Base-by-base conservation (phyloP, 2,113 vertebrate genomes). In the Ciconia boyciana region DNA sequence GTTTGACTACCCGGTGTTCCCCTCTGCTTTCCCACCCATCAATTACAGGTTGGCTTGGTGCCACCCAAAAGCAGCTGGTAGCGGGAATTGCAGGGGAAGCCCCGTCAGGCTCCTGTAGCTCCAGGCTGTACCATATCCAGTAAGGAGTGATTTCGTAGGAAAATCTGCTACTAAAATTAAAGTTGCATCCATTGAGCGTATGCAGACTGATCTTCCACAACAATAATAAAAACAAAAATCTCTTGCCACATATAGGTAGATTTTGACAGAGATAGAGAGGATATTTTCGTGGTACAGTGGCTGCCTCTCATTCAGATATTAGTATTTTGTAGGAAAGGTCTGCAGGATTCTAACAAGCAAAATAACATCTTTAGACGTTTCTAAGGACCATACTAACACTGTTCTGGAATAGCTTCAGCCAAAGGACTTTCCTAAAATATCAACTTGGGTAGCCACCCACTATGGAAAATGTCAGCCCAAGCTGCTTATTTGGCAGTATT, bases 1-100 rank as follows among this genome's bases (percentile, higher is more conserved):
- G 0, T 69, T 72, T 46, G 65, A 21, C 36, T 48, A 22, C 49
- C 22, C 2, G 1, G 19, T 4, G 2, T 39, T 77, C 25, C 36
- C 18, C 34, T 80, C 62, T 86, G 58, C 80, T 74, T 86, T 95
- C 81, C 70, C 32, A 48, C 44, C 52, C 49, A 16, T 54, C 52
- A 48, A 0, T 81, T 41, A 36, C 26, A 68, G 43, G 10, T 39
- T 91, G 80, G 93, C 81, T 91, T 10, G 0, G 16, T 90, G 94
- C 93, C 91, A 71, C 55, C 65, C 32, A 61, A 69, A 52, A 88
- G 88, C 95, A 94, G 75, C 81, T 91, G 84, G 46, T 54, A n/a
- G 10, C 0, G 0, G 81, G 82, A 90, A 74, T 36, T 51, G 44
- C 48, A 41, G 78, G 70, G 75, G 83, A 88, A 94, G 58, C 70